Conservation (phyloP, 2,888 invertebrate genomes). For the Campaea margaritaria region DNA sequence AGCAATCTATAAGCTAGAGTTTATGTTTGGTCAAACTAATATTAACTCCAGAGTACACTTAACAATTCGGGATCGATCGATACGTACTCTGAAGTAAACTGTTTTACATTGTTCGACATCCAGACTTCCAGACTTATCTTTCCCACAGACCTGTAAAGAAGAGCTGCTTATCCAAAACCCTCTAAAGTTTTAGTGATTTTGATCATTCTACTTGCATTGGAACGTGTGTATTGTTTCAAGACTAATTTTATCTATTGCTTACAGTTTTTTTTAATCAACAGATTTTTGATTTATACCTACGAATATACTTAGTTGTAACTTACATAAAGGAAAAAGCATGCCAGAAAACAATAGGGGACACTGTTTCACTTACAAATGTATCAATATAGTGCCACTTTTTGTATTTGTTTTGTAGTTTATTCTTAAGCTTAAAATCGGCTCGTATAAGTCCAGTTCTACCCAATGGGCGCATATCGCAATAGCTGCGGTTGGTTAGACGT, state of each 20-base stretch:
- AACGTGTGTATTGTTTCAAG: background rate
- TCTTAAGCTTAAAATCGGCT: background rate
- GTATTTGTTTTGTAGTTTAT: no score
- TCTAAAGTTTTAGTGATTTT: no score
- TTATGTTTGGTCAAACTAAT: slow-evolving; percentile 7
- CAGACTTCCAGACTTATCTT: no score
- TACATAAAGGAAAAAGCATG: no score
- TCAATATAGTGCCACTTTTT: no score
- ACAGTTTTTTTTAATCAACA: no score
- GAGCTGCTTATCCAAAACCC: background rate
- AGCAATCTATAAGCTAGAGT: slow-evolving; percentile 1
- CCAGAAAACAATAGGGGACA: no score
- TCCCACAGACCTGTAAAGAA: no score
- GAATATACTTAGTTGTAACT: no score
- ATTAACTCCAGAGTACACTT: slow-evolving; percentile 13
- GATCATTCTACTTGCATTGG: background rate
- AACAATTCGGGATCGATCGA: slow-evolving; percentile 40
- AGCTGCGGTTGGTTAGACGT: slow-evolving; percentile 55
- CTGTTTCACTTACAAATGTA: no score
- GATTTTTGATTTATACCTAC: no score
- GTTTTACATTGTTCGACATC: slow-evolving; percentile 3
- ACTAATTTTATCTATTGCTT: no score
- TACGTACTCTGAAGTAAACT: slow-evolving; percentile 23
- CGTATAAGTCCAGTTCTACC: slow-evolving; percentile 24
- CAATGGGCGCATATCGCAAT: slow-evolving; percentile 47